phyloP scores from a whole-genome alignment of 2,888 invertebrate genomes.

The Platypus cylindrus region DNA sequence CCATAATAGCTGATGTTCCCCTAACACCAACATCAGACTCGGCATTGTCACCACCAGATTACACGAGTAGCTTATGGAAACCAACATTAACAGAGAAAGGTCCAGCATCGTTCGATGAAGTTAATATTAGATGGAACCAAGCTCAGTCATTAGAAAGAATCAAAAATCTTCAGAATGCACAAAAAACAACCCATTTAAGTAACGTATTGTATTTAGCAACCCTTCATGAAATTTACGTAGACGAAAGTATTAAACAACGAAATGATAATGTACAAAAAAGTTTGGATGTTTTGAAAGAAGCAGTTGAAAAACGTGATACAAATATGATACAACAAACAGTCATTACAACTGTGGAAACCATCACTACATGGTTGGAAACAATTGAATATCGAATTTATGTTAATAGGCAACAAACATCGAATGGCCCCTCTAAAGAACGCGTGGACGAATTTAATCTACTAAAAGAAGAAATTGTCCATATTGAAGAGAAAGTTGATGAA shows the following conservation, averaged over 20 bases:
- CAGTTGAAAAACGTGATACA: constrained; percentile 45
- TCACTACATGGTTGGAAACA: constrained; percentile 74
- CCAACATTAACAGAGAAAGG: constrained; percentile 18
- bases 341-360: constrained; percentile 63
- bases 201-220: constrained; percentile 50
- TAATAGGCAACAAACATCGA: constrained; percentile 42
- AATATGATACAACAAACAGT: constrained; percentile 53
- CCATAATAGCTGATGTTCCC: constrained; percentile 35
- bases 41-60: constrained; percentile 29
- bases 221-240: constrained; percentile 39
- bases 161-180: constrained; percentile 42
- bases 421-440: constrained; percentile 47
- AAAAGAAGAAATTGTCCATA: constrained; percentile 50
- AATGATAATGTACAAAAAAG: constrained; percentile 48
- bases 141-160: constrained; percentile 43
- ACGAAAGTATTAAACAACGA: constrained; percentile 42
- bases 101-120: constrained; percentile 27
- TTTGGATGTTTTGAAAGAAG: constrained; percentile 43
- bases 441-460: constrained; percentile 49
- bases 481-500: constrained; percentile 52
- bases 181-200: constrained; percentile 43
- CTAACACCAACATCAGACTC: constrained; percentile 38
- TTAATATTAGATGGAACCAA: constrained; percentile 39
- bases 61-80: constrained; percentile 21
- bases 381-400: constrained; percentile 67